These are phyloP conservation scores for Laupala kohalensis DNA, from an alignment of 1,140 invertebrate species.

Conservation along the genomic window DNA sequence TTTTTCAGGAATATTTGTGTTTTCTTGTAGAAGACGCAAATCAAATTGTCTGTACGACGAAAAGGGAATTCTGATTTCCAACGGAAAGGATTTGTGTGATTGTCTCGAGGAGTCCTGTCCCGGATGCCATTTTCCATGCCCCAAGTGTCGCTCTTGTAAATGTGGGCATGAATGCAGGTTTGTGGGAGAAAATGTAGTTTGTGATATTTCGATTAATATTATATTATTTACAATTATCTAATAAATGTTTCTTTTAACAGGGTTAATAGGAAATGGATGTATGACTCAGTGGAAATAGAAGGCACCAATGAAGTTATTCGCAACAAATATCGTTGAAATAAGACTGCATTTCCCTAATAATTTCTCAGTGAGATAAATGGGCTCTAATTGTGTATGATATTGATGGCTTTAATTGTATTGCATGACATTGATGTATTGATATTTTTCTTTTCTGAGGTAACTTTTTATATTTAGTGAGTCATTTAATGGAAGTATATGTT, in stretches of 20 bases:
- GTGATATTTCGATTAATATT: too few species aligned
- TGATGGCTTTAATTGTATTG: too few species aligned
- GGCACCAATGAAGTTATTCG: not conserved
- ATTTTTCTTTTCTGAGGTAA: too few species aligned
- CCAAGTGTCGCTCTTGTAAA: conserved; percentile 50
- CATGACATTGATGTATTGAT: too few species aligned
- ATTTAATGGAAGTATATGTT: too few species aligned
- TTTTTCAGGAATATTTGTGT: not conserved
- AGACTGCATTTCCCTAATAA: too few species aligned
- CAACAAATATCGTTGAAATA: not conserved
- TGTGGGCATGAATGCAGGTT: conserved; percentile 50
- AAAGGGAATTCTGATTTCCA: conserved; percentile 29
- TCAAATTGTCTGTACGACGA: conserved; percentile 27
- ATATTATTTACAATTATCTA: too few species aligned
- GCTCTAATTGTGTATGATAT: too few species aligned
- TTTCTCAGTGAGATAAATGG: too few species aligned
- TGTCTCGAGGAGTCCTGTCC: conserved; percentile 53
- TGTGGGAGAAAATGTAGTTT: too few species aligned
- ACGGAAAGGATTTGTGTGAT: conserved; percentile 60
- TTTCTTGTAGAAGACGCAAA: conserved; percentile 18
- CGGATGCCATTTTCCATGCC: conserved; percentile 69
- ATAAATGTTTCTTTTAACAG: too few species aligned
- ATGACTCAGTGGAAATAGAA: conserved; percentile 4
- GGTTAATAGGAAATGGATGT: conserved; percentile 5
- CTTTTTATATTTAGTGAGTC: too few species aligned